Evolutionary conservation across 2,888 invertebrate genomes (phyloP), one percentile per base, ranked within the genome.

Genomic region (Tinea pellionella): DNA sequence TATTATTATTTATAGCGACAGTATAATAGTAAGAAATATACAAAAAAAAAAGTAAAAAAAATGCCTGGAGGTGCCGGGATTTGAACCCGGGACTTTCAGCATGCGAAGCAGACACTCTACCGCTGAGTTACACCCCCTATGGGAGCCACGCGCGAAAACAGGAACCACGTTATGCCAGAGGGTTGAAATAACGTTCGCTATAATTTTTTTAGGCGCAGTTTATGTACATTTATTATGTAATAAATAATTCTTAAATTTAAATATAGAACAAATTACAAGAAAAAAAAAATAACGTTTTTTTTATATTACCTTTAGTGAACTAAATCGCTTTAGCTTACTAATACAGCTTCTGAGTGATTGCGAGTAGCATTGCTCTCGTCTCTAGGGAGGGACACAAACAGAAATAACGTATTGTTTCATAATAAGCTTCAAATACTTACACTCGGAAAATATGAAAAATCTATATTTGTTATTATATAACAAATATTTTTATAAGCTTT

Each of bases 31-130:
- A 2, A 24, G 2, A 24, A 24, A 24, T 24, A 24, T 24, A 24
- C 24, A 6, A 41, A 41, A 41, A 41, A 41, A 41, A 41, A 41
- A 41, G 13, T 4, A 12, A 41, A 41, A 41, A 41, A 41, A 41
- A 8, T n/a, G 13, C 12, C 13, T 64, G 86, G 85, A 87, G 85
- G 77, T 75, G 80, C 80, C 79, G 86, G 83, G 84, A 83, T 82
- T 87, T 80, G 86, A 87, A 85, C 85, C 83, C 86, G 79, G 80
- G 86, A 82, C 84, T 83, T 83, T 79, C 79, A 78, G 80, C 81
- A 83, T 82, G 82, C 72, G 79, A 83, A 84, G 82, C 84, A 80
- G 79, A 80, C 82, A 80, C 82, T 82, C 81, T 83, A 82, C 84
- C 82, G 78, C 83, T 83, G 83, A 82, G 81, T 80, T 82, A 83